Percentiles rank a stretch among this genome's conserved stretches.
phyloP scores from a whole-genome alignment of 2,113 vertebrate species.

The Heterotis niloticus region DNA sequence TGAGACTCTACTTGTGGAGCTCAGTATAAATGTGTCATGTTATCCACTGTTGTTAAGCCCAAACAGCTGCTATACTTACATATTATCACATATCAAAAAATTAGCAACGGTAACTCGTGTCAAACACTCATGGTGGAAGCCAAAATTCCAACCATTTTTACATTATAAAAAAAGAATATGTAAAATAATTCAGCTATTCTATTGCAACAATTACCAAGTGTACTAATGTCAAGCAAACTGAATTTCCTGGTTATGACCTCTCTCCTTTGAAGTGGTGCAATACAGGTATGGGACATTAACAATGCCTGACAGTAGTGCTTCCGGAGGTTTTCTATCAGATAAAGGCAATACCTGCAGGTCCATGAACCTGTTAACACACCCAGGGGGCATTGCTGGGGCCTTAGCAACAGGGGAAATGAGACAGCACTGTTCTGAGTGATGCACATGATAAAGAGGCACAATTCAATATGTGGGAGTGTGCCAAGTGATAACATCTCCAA shows the following conservation, averaged over 20 bases:
- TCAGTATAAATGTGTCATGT: slow-evolving; percentile 44
- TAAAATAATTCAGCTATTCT: neutral
- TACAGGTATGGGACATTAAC: neutral
- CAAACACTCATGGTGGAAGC: neutral
- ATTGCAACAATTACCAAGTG: neutral
- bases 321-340: neutral
- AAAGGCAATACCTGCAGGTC: neutral
- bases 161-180: too few relatives aligned
- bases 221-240: neutral
- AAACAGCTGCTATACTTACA: slow-evolving; percentile 54
- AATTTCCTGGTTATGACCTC: neutral
- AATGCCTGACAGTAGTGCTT: neutral
- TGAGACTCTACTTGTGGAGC: slow-evolving; percentile 54
- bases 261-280: neutral
- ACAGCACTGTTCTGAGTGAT: neutral
- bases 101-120: neutral
- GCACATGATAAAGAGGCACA: neutral
- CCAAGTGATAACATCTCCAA: slow-evolving; percentile 7
- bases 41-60: slow-evolving; percentile 56
- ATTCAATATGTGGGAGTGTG: neutral
- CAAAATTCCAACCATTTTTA: neutral
- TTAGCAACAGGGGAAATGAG: neutral
- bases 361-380: neutral
- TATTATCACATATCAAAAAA: slow-evolving; percentile 35
- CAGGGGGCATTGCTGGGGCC: neutral